Conservation (phyloP, 2,113 vertebrate species). For the Seriola quinqueradiata region DNA sequence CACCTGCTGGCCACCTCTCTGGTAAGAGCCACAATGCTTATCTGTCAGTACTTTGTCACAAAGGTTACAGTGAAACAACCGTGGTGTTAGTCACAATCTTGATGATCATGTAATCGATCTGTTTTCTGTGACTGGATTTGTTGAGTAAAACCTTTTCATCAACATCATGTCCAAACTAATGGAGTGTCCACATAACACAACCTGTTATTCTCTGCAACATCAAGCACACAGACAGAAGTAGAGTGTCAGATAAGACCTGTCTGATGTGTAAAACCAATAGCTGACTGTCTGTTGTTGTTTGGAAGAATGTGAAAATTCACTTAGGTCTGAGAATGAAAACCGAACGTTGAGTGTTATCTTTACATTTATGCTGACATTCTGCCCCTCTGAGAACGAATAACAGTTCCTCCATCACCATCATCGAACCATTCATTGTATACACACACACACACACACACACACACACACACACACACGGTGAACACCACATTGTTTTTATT, state of each 20-base stretch:
- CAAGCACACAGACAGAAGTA: not conserved
- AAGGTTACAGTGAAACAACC: not conserved
- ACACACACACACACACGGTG: not conserved
- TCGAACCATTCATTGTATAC: not conserved
- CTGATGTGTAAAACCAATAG: not conserved
- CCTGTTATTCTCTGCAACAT: not conserved
- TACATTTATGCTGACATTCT: not conserved
- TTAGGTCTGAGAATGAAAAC: not conserved
- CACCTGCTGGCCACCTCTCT: slow-evolving; percentile 84
- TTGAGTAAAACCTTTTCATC: not conserved
- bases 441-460: not conserved
- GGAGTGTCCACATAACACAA: not conserved
- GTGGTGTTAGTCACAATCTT: not conserved
- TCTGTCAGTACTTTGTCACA: not conserved
- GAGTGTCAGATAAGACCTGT: not conserved
- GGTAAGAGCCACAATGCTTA: slow-evolving; percentile 79
- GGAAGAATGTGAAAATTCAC: not conserved
- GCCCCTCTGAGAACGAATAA: not conserved
- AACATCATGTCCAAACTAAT: not conserved
- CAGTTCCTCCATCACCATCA: not conserved
- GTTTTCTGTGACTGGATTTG: not conserved
- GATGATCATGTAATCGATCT: not conserved
- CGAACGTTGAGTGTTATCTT: not conserved
- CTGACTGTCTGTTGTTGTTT: not conserved
- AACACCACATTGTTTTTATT: slow-evolving; percentile 7